These are phyloP conservation scores for Amphiprion clarkii DNA, from an alignment of 2,797 vertebrate species.

Conservation along the genomic window DNA sequence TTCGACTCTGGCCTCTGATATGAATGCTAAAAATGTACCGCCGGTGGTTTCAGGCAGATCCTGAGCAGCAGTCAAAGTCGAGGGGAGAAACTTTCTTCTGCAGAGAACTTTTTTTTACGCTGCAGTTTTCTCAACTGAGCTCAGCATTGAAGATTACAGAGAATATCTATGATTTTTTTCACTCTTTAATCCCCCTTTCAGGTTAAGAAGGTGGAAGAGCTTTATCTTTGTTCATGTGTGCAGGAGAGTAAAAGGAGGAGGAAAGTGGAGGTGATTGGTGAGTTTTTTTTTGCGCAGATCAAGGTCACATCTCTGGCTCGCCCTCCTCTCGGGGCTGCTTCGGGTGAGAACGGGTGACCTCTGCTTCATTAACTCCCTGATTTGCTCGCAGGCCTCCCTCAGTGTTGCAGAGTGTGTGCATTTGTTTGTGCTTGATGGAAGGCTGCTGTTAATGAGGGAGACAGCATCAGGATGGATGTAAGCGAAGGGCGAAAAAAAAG, in stretches of 20 bases:
- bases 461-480: constrained; percentile 35
- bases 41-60: constrained; percentile 39
- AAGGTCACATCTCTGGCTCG: constrained; percentile 54
- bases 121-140: constrained; percentile 58
- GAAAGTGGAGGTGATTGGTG: constrained; percentile 45
- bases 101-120: constrained; percentile 34
- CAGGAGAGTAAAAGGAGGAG: constrained; percentile 26
- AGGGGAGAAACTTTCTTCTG: constrained; percentile 32
- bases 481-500: constrained; percentile 51
- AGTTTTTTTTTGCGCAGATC: constrained; percentile 33
- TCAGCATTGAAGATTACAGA: constrained; percentile 71
- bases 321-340: constrained; percentile 19
- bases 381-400: constrained; percentile 22
- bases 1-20: constrained; percentile 36
- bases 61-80: constrained; percentile 23
- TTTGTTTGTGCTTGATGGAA: constrained; percentile 39
- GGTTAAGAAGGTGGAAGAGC: constrained; percentile 58
- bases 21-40: constrained; percentile 58
- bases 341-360: constrained; percentile 50
- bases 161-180: constrained; percentile 63
- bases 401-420: constrained; percentile 23
- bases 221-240: constrained; percentile 52
- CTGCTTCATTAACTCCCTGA: constrained; percentile 63
- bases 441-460: constrained; percentile 53
- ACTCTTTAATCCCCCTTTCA: constrained; percentile 68